Conservation (phyloP, 2,888 invertebrate genomes). For the Zygaena filipendulae region DNA sequence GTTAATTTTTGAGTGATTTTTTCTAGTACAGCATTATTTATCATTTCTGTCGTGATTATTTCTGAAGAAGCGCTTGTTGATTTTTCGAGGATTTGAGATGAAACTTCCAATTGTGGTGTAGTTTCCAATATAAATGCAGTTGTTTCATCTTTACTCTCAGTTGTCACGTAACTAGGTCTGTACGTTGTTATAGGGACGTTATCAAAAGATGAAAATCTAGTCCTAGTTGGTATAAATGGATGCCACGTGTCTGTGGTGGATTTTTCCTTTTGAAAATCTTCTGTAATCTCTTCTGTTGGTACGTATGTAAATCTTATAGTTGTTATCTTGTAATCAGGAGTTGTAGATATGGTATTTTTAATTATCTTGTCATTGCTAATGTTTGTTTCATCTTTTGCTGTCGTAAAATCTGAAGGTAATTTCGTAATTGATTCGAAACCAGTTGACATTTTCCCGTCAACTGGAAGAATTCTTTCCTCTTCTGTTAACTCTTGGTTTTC, state of each 20-base stretch:
- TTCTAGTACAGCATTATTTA: too few species aligned
- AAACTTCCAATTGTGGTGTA: slow-evolving; percentile 35
- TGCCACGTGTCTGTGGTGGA: slow-evolving; percentile 35
- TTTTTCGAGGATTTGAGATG: slow-evolving; percentile 36
- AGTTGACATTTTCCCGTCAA: slow-evolving; percentile 40
- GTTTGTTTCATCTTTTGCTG: slow-evolving; percentile 44
- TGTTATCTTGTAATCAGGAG: slow-evolving; percentile 49
- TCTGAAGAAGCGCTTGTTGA: slow-evolving; percentile 24
- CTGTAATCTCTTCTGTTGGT: slow-evolving; percentile 34
- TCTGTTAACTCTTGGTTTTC: slow-evolving; percentile 20
- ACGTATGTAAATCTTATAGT: slow-evolving; percentile 56
- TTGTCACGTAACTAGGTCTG: slow-evolving; percentile 42
- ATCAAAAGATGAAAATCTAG: slow-evolving; percentile 30
- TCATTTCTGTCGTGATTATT: slow-evolving; percentile 19
- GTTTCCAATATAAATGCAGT: slow-evolving; percentile 36
- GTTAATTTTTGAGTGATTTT: too few species aligned
- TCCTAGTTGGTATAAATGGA: slow-evolving; percentile 36
- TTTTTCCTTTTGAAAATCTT: slow-evolving; percentile 22
- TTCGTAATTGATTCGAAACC: slow-evolving; percentile 64
- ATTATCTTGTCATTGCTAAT: slow-evolving; percentile 30
- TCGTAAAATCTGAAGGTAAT: slow-evolving; percentile 49
- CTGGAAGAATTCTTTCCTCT: slow-evolving; percentile 34
- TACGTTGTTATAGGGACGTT: slow-evolving; percentile 50
- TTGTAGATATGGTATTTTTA: slow-evolving; percentile 25
- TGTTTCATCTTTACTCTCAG: slow-evolving; percentile 31